Evolutionary conservation across 2,888 invertebrate species (phyloP).

Genomic region (Escarpia spicata): DNA sequence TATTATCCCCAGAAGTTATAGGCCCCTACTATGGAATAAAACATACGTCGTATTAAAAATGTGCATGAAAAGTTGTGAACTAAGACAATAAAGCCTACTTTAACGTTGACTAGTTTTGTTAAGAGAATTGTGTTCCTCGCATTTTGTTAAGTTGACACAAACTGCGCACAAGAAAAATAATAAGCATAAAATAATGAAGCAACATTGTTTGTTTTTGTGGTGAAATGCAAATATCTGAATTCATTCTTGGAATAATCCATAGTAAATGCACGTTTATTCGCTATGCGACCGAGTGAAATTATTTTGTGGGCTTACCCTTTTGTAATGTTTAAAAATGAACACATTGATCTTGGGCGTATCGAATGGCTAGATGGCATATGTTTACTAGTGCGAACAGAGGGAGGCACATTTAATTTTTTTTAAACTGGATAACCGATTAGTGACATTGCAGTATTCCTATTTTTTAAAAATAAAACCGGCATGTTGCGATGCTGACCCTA

Average conservation of each 20-base stretch:
- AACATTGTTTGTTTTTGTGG: not conserved
- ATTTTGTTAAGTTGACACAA: not conserved
- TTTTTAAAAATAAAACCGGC: not conserved
- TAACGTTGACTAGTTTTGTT: not conserved
- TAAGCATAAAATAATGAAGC: no score
- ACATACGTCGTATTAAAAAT: not conserved
- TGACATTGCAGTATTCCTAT: not conserved
- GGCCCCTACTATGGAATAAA: no score
- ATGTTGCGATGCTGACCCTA: not conserved
- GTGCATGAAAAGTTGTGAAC: not conserved
- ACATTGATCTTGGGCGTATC: no score
- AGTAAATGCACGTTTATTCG: no score
- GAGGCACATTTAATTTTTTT: no score
- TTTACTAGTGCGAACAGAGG: no score
- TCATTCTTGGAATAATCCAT: no score
- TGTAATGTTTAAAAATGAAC: no score
- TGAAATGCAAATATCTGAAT: not conserved
- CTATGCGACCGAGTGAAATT: no score
- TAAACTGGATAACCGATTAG: no score
- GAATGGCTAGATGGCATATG: no score
- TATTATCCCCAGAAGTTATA: not conserved
- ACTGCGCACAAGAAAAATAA: not conserved
- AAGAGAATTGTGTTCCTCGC: not conserved
- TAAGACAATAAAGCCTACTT: not conserved
- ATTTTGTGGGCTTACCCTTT: no score